Evolutionary conservation across 2,888 invertebrate species (phyloP), one percentile per base, ranked within the genome.

Genomic region (Ypsolopha scabrella): DNA sequence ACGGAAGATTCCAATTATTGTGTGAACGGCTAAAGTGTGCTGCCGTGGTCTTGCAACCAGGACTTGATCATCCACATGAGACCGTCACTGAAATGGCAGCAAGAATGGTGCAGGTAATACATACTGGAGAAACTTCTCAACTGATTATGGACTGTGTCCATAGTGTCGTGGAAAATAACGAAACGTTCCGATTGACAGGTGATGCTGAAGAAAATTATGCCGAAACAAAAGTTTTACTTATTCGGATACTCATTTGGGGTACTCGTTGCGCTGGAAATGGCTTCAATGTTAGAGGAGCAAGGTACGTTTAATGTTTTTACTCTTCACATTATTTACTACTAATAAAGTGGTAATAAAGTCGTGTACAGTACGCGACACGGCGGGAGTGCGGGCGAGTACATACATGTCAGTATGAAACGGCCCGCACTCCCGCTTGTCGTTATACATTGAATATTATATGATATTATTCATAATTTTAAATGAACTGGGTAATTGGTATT

Each of bases 201-300:
- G 14, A 48, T 54, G 41, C 38, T 52, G 34, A 41, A 54, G 13
- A 55, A 50, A 51, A 24, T 55, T 13, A 43, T 33, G 39, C 51
- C 44, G 6, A 53, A 48, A 11, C 39, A 54, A 11, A 50, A 39
- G 10, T 58, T 58, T 37, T 54, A 57, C 41, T 37, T 58, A 13
- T 36, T 58, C 35, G 58, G 58, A 1, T 58, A 57, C 38, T 57
- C 55, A 38, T 50, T 50, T 33, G 57, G 58, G 1, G 52, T 57
- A 3, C 14, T 54, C 1, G 49, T 55, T 6, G 58, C 54, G 13
- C 41, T 58, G 10, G 54, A 57, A 38, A 55, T 58, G 52, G 55
- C 55, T 9, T 11, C 39, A 6, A 55, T 57, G 34, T 41, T 58
- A 14, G 58, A 58, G 47, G 48, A 43, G 7, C 39, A 50, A 33